Evolutionary conservation across 2,888 invertebrate genomes (phyloP), one percentile per base, ranked within the genome.

Genomic region (Trichopoda pennipes): DNA sequence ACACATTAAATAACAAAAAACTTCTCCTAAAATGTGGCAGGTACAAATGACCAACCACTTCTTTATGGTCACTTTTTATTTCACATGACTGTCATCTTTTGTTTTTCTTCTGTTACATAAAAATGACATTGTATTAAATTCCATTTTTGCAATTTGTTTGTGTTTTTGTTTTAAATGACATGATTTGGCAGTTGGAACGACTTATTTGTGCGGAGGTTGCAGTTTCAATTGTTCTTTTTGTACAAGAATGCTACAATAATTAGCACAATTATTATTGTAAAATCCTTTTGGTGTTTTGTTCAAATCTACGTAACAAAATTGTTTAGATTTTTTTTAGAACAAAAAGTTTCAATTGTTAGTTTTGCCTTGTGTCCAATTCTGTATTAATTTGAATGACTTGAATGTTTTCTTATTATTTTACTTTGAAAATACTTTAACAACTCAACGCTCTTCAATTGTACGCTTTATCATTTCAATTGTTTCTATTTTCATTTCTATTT

Each of bases 181-280:
- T 82, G 75, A 82, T 82, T 68, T 82, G 82, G 72, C 82, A 82
- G 55, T 58, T 76, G 58, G 51, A 82, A 82, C 79, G 79, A 76
- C 69, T 75, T 82, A 82, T 79, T 79, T 64, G 55, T 79, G 16
- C 68, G 68, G 61, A 75, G 75, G 55, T 58, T 68, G 53, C 51
- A 73, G 44, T 73, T 56, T 51, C 17, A 53, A 58, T 64, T 77
- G 38, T 49, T 56, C 8, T 47, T 28, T 49, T 61, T 61, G n/a
- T 55, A n/a, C 58, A 19, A 23, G 8, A 3, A 19, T 61, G 53
- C 68, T 75, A 69, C 51, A 74, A 42, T 53, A 77, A 73, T 73
- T 69, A 49, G 21, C 58, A 58, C 66, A 42, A 66, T 68, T 68
- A 53, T 69, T 72, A 21, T 81, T 70, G 51, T 28, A 19, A 17